Evolutionary conservation across 1,140 invertebrate species (phyloP), one percentile per base, ranked within the genome.

Genomic region (Drosophila navojoa): DNA sequence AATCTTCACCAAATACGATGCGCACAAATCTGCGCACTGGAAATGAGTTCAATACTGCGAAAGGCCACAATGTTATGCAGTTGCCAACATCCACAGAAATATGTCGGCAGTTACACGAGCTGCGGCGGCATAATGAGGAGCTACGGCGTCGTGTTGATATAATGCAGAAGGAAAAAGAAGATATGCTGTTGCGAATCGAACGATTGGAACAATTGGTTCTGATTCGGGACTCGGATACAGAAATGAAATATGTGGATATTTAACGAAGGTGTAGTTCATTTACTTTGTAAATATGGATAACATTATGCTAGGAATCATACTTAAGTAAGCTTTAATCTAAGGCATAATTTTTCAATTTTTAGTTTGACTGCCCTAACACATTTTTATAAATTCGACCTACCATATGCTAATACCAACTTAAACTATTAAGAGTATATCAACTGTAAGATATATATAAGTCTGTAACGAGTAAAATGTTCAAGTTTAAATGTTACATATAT

Each of bases 121-220:
- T 92, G 40, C 79, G 87, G 3, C 78, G 80, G n/a, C 74, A 91
- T 6, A 91, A 90, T 35, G 91, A 92, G 5, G 91, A 92, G 9
- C 45, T 92, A 22, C 76, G 84, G 7, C 84, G 82, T 32, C 71
- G 82, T 3, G 44, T 81, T 3, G 82, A 86, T 35, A 19, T 54
- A 5, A 54, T 73, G 38, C 76, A 86, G 45, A 77, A 71, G 61
- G 82, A 86, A 62, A 92, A 80, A 71, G 91, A 76, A 53, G 85
- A 79, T 44, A 87, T 79, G 76, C 59, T 76, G 16, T 50, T 75
- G 44, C 87, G 91, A 11, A 61, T 92, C 10, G 85, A 91, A 25
- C 79, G 78, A 15, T 67, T 92, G 35, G 91, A 92, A 60, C 81
- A 91, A 45, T n/a, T 91, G 22, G 52, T 90, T 35, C 15, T 90